Evolutionary conservation across 2,888 invertebrate species (phyloP).

Genomic region (Erannis defoliaria): DNA sequence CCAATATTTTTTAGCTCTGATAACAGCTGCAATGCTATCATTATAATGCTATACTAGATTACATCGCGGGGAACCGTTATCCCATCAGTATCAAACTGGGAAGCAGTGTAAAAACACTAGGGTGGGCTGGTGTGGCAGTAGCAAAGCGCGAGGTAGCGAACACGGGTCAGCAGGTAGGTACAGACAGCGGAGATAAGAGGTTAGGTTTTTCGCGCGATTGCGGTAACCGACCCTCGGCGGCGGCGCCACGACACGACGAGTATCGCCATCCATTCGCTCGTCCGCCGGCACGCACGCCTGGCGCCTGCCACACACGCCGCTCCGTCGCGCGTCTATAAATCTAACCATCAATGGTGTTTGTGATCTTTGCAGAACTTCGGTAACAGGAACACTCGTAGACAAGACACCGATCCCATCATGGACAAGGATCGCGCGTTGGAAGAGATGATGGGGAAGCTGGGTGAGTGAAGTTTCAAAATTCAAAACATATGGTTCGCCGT

Average conservation of each 20-base stretch:
- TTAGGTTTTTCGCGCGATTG: conserved; percentile 76
- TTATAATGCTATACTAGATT: no score
- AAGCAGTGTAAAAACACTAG: conserved; percentile 11
- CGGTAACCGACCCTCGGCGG: conserved; percentile 67
- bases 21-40: no score
- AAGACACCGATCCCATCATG: conserved; percentile 68
- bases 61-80: neutral
- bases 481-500: conserved; percentile 62
- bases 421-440: conserved; percentile 89
- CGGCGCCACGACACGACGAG: conserved; percentile 60
- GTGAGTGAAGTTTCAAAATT: conserved; percentile 70
- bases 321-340: conserved; percentile 50
- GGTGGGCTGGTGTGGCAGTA: neutral
- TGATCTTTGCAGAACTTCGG: conserved; percentile 66
- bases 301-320: conserved; percentile 63
- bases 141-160: conserved; percentile 29
- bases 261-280: conserved; percentile 74
- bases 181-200: conserved; percentile 73
- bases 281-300: conserved; percentile 77
- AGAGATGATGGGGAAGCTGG: conserved; percentile 89
- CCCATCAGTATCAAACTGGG: conserved; percentile 19
- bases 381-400: conserved; percentile 47
- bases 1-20: neutral
- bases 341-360: conserved; percentile 74
- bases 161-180: conserved; percentile 61